Evolutionary conservation across 2,888 invertebrate species (phyloP).

Genomic region (Caenorhabditis afra): DNA sequence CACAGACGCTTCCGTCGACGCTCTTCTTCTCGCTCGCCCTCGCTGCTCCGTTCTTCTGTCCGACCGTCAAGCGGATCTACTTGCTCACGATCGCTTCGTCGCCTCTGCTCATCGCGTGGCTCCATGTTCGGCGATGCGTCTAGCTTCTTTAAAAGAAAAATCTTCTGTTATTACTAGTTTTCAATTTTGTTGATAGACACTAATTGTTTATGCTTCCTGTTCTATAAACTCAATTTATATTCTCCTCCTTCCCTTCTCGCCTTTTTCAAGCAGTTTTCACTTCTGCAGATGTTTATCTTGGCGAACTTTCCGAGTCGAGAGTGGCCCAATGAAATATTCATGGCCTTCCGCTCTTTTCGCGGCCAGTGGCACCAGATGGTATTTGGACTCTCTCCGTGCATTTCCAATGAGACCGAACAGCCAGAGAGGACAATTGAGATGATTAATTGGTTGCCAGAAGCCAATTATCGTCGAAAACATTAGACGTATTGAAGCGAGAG

Average conservation of each 20-base stretch:
- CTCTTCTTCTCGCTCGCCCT: constrained; percentile 68
- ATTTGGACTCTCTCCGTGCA: constrained; percentile 27
- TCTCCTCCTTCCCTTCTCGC: neutral
- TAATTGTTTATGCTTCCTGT: constrained; percentile 28
- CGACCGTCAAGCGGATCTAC: constrained; percentile 64
- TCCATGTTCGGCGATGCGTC: constrained; percentile 67
- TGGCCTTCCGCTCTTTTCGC: constrained; percentile 15
- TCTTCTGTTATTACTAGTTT: neutral
- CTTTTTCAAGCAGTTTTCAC: neutral
- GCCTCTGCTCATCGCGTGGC: constrained; percentile 72
- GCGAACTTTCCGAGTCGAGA: constrained; percentile 8
- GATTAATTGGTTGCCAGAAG: constrained; percentile 11
- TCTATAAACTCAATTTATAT: constrained; percentile 11
- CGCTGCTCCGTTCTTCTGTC: constrained; percentile 66
- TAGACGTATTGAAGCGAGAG: too few relatives aligned
- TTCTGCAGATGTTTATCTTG: neutral
- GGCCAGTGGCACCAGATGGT: constrained; percentile 38
- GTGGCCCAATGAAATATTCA: constrained; percentile 35
- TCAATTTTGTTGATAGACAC: constrained; percentile 5
- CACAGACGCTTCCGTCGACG: constrained; percentile 68
- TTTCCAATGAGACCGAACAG: constrained; percentile 2
- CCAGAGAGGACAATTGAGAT: constrained; percentile 9
- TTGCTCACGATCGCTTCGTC: constrained; percentile 66
- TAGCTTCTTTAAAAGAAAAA: constrained; percentile 20
- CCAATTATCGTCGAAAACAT: neutral